Conservation (phyloP, 2,113 vertebrate genomes). For the Crotophaga sulcirostris region DNA sequence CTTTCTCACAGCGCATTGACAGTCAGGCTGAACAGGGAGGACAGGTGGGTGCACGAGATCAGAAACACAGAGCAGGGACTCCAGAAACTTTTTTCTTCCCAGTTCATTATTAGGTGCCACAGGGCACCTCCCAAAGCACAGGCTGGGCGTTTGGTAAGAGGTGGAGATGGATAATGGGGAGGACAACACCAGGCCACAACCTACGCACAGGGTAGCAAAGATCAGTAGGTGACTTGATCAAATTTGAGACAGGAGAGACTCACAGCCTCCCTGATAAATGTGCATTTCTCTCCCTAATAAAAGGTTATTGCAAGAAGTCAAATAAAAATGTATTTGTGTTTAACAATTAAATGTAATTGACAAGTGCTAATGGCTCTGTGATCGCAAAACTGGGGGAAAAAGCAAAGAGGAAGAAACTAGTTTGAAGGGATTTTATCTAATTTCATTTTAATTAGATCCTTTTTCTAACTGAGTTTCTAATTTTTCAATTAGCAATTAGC, state of each 20-base stretch:
- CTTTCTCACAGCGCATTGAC: rapidly evolving
- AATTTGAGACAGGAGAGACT: not conserved
- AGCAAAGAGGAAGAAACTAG: constrained; percentile 79
- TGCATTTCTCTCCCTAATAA: not conserved
- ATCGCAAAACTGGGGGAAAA: constrained; percentile 64
- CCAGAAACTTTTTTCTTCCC: not conserved
- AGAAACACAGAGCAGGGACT: not conserved
- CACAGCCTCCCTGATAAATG: not conserved
- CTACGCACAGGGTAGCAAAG: not conserved
- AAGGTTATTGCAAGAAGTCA: constrained; percentile 36
- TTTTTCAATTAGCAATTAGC: constrained; percentile 99
- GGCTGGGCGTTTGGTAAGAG: not conserved
- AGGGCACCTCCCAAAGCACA: not conserved
- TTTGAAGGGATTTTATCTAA: constrained; percentile 89
- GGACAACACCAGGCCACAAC: not conserved
- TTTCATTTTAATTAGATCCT: constrained; percentile 96
- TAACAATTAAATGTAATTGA: constrained; percentile 69
- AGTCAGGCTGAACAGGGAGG: rapidly evolving
- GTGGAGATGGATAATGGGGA: not conserved
- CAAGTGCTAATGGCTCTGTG: constrained; percentile 67
- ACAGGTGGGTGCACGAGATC: rapidly evolving
- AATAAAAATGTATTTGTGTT: constrained; percentile 64
- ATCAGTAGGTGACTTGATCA: not conserved
- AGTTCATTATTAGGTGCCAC: not conserved
- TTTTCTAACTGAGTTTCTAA: constrained; percentile 95